A percentile compares a stretch with the other conserved stretches of the same genome.
Evolutionary conservation across 2,888 invertebrate species (phyloP).

Genomic region (Palloptera scutellata): DNA sequence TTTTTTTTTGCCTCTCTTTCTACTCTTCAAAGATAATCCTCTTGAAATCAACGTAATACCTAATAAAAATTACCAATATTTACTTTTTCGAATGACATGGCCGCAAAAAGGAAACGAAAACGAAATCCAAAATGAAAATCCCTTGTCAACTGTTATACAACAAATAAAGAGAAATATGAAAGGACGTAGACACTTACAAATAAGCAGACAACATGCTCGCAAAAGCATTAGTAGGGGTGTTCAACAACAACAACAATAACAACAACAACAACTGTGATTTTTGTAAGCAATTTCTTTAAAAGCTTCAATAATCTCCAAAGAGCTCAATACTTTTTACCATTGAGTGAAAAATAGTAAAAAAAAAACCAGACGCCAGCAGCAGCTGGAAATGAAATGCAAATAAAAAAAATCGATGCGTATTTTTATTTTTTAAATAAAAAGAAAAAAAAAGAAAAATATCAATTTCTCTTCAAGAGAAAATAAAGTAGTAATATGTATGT

Average conservation of each 20-base stretch:
- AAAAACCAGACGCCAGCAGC: not conserved
- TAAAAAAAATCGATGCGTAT: constrained; percentile 15
- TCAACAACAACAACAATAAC: no score
- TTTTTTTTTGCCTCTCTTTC: no score
- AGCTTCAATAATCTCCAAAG: constrained; percentile 27
- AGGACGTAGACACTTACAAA: not conserved
- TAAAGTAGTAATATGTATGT: not conserved
- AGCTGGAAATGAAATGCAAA: constrained; percentile 27
- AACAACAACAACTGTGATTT: constrained; percentile 5
- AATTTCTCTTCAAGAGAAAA: not conserved
- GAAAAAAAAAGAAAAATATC: constrained; percentile 8
- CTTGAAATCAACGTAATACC: constrained; percentile 30
- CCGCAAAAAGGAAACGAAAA: constrained; percentile 23
- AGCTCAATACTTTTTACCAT: constrained; percentile 13
- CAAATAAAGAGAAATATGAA: no score
- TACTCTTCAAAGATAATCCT: constrained; percentile 31
- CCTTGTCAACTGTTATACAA: constrained; percentile 50
- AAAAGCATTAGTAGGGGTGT: constrained; percentile 5
- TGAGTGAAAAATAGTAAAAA: constrained; percentile 15
- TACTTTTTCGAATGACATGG: constrained; percentile 31
- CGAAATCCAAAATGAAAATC: constrained; percentile 51
- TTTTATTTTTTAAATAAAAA: no score
- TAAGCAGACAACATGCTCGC: not conserved
- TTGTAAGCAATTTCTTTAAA: constrained; percentile 34
- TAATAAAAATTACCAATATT: constrained; percentile 40